Conservation (phyloP, 2,888 invertebrate genomes). For the Metacarcinus magister region DNA sequence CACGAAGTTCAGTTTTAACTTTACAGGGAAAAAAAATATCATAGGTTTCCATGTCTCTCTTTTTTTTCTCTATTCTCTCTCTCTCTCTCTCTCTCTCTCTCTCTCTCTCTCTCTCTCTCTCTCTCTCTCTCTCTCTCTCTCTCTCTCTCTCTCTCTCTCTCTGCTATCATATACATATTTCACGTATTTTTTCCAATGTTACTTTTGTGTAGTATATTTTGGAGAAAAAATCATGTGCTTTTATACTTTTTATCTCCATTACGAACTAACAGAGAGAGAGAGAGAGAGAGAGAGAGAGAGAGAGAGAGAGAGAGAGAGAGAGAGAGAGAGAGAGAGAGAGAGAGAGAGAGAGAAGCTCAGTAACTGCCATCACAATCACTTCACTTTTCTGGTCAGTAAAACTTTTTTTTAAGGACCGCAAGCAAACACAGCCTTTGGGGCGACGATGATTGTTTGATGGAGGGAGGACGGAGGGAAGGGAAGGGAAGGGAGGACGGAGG, state of each 20-base stretch:
- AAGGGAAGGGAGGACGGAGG: not conserved
- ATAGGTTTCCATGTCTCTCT: not conserved
- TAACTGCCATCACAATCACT: not conserved
- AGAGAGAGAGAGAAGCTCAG: not conserved
- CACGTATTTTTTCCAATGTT: not conserved
- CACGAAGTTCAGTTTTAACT: not conserved
- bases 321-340: slow-evolving; percentile 26
- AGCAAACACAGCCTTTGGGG: too few species aligned
- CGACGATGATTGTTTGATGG: not conserved
- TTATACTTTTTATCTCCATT: too few species aligned
- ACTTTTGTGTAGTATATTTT: too few species aligned
- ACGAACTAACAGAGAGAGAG: not conserved
- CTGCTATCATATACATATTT: not conserved
- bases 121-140: slow-evolving; percentile 21
- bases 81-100: slow-evolving; percentile 12
- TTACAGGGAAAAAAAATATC: not conserved
- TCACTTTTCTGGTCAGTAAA: not conserved
- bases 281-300: slow-evolving; percentile 7
- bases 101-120: slow-evolving; percentile 41
- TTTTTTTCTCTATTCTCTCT: not conserved
- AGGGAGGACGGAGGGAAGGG: not conserved
- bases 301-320: slow-evolving; percentile 7
- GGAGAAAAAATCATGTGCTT: too few species aligned
- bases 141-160: not conserved
- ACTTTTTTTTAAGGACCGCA: too few species aligned